Percentiles rank a stretch among this genome's conserved stretches.
These are phyloP conservation scores for Meiosimyza decipiens DNA, from an alignment of 2,888 invertebrate species.

Conservation along the genomic window DNA sequence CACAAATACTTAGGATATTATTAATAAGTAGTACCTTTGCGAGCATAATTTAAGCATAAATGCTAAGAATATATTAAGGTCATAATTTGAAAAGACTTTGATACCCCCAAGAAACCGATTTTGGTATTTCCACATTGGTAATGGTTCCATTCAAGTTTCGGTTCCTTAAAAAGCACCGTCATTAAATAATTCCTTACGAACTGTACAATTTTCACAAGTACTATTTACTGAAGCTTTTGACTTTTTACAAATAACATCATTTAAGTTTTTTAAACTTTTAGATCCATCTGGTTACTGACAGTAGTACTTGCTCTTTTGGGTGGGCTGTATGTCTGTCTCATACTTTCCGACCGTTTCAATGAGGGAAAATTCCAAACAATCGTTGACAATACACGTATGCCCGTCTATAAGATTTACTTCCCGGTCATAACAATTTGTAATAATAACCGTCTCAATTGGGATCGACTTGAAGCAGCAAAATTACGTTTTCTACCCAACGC, in stretches of 20 bases:
- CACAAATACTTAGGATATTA: too few species aligned
- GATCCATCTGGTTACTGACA: slow-evolving; percentile 58
- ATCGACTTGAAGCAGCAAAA: slow-evolving; percentile 56
- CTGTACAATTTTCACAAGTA: background rate
- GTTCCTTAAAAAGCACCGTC: too few species aligned
- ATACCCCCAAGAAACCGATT: too few species aligned
- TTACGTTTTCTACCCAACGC: slow-evolving; percentile 54
- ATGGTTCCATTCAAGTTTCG: too few species aligned
- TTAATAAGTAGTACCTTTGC: too few species aligned
- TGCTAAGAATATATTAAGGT: too few species aligned
- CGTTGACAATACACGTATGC: slow-evolving; percentile 61
- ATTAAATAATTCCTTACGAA: too few species aligned
- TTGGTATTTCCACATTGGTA: too few species aligned
- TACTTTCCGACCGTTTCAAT: slow-evolving; percentile 59
- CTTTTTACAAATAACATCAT: background rate
- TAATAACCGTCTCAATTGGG: slow-evolving; percentile 63
- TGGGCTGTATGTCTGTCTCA: slow-evolving; percentile 57
- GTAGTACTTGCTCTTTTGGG: slow-evolving; percentile 58
- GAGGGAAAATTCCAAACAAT: slow-evolving; percentile 62
- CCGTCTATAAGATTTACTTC: slow-evolving; percentile 60
- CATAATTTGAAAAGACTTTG: too few species aligned
- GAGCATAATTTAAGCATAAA: too few species aligned
- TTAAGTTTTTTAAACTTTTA: slow-evolving; percentile 28
- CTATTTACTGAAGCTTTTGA: background rate
- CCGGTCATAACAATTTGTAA: slow-evolving; percentile 65